Base-by-base conservation (phyloP, 1,140 invertebrate genomes). In the Nasonia giraulti region DNA sequence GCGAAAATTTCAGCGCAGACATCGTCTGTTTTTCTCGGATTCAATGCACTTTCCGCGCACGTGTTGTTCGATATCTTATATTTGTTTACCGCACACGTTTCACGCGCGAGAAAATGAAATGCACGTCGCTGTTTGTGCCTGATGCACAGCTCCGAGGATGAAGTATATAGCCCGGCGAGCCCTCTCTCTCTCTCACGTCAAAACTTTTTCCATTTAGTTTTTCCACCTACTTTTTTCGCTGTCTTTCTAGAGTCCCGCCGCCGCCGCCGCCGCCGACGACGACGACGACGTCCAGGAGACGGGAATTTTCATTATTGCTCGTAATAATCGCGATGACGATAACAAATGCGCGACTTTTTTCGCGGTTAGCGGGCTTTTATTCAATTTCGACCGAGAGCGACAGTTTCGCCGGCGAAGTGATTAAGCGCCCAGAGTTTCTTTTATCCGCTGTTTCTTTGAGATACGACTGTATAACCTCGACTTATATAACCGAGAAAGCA, bases 181-280 rank as follows among this genome's bases (percentile, higher is more conserved):
- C 10, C 47, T 50, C 11, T 50, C 47, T 50, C 50, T 14, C 44
- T 44, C 8, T 27, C 74, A 1, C 73, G 55, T 83, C 62, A 77
- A 80, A 84, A 84, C 77, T 84, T 80, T 84, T 84, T 77, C 68
- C 47, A 80, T 84, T 84, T 80, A 71, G 76, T 40, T 62, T 73
- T 80, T 79, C 69, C 23, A 71, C 68, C 12, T 55, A 55, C 23
- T 66, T 73, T 55, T 77, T 78, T 44, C 40, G 40, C 40, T 44
- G 6, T 20, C 50, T 7, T 11, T 8, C 33, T 33, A 37, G 33
- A 44, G 31, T 33, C 14, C 14, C 40, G 40, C 7, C 40, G 40
- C 40, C 40, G 0, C 4, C 37, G 23, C 0, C 27, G 0, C 4
- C 37, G 27, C 0, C 27, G 37, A 40, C 23, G 33, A 20, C 55